Base-by-base conservation (phyloP, 2,888 invertebrate species). In the Phyllotreta cruciferae region DNA sequence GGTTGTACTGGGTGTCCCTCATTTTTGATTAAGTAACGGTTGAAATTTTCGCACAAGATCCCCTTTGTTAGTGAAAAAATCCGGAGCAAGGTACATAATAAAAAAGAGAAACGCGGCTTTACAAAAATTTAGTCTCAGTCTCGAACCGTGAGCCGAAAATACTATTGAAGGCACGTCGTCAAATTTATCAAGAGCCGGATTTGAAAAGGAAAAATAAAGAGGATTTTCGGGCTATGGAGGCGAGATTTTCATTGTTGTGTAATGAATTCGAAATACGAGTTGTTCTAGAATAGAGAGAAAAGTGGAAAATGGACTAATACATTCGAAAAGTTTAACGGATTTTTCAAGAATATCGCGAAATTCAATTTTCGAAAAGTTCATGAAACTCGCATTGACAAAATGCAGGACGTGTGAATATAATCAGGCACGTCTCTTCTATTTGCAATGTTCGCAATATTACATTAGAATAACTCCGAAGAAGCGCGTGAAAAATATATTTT, bases 121-220 rank as follows among this genome's bases (percentile, higher is more conserved):
- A 37, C 60, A 36, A 60, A 60, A 53, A 60, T 60, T 60, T 52
- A 42, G 44, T 13, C 50, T 41, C 42, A 36, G 35, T 41, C 41
- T 35, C 4, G 35, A 49, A 50, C 49, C 52, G 44, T 52, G 50
- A 62, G 58, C 53, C 37, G 56, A 42, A 55, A 57, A 63, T 60
- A 49, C 56, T 53, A 60, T 53, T 56, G 58, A 56, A 56, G 63
- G 60, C 63, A 63, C 63, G 66, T 63, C 56, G 47, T 50, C 47
- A 56, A 63, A 60, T 66, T 66, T 66, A 66, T 66, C 66, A 63
- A 60, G 60, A 60, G 55, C 45, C 52, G 60, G 56, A 52, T 60
- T 60, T 53, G 60, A 57, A 56, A 66, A 66, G 62, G 57, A 66
- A 57, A 58, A 62, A 63, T 66, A 66, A 56, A 62, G 61, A 62